Evolutionary conservation across 2,797 vertebrate genomes (phyloP), one percentile per base, ranked within the genome.

Genomic region (Miichthys miiuy): DNA sequence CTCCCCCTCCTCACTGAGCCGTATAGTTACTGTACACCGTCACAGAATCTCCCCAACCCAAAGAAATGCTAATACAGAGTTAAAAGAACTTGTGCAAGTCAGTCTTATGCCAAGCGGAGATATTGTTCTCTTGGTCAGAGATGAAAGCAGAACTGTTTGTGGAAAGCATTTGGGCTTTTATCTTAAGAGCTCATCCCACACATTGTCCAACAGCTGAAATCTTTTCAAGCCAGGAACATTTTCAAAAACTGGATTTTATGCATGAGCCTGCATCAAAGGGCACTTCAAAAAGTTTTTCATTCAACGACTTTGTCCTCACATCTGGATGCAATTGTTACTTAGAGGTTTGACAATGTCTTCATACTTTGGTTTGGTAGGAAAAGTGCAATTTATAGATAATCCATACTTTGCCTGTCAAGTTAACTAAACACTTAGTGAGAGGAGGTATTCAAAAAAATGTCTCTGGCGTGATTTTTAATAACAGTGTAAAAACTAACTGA

Each of bases 281-380:
- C 66, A 71, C 80, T 84, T 89, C 25, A 50, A 79, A 80, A 85
- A 77, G 65, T 72, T 78, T 80, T 83, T 79, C 50, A 38, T 82
- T 76, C 30, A 76, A 86, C 81, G 81, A 88, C 81, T 91, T 87
- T 91, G 83, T 88, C 78, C 55, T 86, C 70, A 92, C 92, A 96
- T 96, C 95, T 96, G 97, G 94, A 93, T 83, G 84, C 90, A 94
- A 94, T 96, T 95, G 95, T 92, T 87, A 77, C 68, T 87, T 82
- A 85, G 82, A 91, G 91, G 89, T 91, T 81, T 85, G 80, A 90
- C 84, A 88, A 38, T 48, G 65, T 76, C 76, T 82, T 68, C 21
- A 79, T 86, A 50, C 62, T 87, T 81, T 75, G 51, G 30, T 72
- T 86, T 75, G 41, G 38, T 72, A 47, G 71, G 58, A 77, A 88